These are phyloP conservation scores for Drosophila borealis DNA, from an alignment of 2,888 invertebrate genomes.

Conservation along the genomic window DNA sequence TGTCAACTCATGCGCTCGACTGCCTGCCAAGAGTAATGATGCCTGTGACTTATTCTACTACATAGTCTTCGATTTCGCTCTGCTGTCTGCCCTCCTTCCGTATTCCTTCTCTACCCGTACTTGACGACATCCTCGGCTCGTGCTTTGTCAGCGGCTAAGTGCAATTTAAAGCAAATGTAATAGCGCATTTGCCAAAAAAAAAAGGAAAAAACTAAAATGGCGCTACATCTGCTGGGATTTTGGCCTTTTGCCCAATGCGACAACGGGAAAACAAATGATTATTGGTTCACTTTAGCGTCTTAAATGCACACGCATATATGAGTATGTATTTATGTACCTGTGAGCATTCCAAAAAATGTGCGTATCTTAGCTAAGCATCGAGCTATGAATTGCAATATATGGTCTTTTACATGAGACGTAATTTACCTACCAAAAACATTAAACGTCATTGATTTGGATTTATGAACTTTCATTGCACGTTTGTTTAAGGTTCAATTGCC, in stretches of 20 bases:
- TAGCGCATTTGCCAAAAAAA: conserved; percentile 46
- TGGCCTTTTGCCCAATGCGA: conserved; percentile 20
- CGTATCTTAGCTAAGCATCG: too few relatives aligned
- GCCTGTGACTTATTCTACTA: conserved; percentile 33
- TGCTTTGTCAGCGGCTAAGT: conserved; percentile 75
- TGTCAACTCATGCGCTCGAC: conserved; percentile 71
- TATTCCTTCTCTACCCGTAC: background rate
- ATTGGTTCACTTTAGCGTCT: conserved; percentile 42
- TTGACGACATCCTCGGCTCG: conserved; percentile 23
- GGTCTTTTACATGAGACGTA: background rate
- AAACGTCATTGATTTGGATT: conserved; percentile 33
- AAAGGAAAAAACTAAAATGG: conserved; percentile 4
- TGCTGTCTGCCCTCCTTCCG: conserved; percentile 6
- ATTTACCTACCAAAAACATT: conserved; percentile 14
- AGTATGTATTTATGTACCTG: background rate
- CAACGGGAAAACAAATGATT: conserved; percentile 50
- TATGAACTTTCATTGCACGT: conserved; percentile 22
- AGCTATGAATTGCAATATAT: background rate
- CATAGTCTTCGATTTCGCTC: conserved; percentile 6
- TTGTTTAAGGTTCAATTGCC: conserved; percentile 14
- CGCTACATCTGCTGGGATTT: conserved; percentile 32
- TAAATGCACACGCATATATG: conserved; percentile 8
- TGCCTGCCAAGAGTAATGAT: conserved; percentile 73
- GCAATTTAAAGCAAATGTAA: conserved; percentile 74
- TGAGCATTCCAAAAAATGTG: background rate